Conservation (phyloP, 2,113 vertebrate species). For the Rissa tridactyla region DNA sequence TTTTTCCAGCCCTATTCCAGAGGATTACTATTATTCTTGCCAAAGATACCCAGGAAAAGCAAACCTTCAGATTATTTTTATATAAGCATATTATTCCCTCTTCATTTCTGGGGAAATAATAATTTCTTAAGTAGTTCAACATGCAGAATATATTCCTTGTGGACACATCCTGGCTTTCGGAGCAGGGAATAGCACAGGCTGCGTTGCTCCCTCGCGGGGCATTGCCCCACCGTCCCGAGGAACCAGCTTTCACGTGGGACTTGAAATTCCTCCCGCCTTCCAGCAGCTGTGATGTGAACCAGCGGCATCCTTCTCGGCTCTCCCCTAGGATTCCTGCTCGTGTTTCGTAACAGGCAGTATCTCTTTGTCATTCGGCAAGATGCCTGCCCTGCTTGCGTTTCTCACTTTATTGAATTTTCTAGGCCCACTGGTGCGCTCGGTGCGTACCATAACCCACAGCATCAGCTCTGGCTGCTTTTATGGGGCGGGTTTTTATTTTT, state of each 20-base stretch:
- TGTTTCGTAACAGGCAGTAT: background rate
- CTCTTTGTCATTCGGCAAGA: background rate
- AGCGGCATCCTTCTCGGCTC: background rate
- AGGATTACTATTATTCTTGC: background rate
- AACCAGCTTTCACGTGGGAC: background rate
- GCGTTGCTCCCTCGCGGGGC: background rate
- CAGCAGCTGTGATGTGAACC: background rate
- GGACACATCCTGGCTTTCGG: background rate
- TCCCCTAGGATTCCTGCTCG: background rate
- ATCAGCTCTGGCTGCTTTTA: background rate
- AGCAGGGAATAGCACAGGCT: background rate
- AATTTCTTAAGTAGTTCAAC: background rate
- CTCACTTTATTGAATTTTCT: background rate
- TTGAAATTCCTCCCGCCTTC: background rate
- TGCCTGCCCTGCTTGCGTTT: background rate
- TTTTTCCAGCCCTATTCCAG: background rate
- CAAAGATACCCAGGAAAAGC: background rate
- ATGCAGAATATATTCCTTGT: background rate
- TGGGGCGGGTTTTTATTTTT: rapidly evolving
- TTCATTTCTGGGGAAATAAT: background rate
- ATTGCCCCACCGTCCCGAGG: rapidly evolving
- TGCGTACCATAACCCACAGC: background rate
- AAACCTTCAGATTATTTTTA: background rate
- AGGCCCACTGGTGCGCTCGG: background rate
- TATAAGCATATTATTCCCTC: background rate